These are phyloP conservation scores for Brachionus manjavacas DNA, from an alignment of 1,140 invertebrate species.

Conservation along the genomic window DNA sequence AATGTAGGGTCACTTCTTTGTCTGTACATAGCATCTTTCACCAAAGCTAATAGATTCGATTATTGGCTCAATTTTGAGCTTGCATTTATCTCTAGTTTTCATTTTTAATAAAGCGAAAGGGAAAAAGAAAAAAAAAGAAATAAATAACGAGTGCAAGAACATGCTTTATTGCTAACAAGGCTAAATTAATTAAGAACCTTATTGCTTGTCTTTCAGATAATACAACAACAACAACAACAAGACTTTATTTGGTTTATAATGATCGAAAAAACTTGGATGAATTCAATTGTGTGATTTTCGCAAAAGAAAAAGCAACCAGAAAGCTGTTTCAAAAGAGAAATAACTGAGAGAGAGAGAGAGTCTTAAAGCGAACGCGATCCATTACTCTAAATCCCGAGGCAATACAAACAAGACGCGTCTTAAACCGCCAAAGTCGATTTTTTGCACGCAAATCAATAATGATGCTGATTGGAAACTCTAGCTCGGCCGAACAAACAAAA, in stretches of 20 bases:
- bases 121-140: too few species aligned
- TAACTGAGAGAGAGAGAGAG: background rate
- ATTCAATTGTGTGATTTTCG: background rate
- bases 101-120: background rate
- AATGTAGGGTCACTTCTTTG: background rate
- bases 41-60: background rate
- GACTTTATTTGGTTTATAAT: background rate
- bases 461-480: constrained; percentile 38
- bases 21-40: background rate
- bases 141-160: background rate
- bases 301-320: background rate
- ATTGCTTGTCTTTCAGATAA: constrained; percentile 23
- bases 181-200: background rate
- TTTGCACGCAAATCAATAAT: constrained; percentile 32
- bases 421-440: constrained; percentile 17
- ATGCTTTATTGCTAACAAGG: background rate
- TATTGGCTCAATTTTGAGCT: background rate
- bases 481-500: constrained; percentile 20
- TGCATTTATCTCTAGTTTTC: background rate
- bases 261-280: background rate
- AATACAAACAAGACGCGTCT: constrained; percentile 34
- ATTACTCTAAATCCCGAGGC: background rate
- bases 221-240: background rate
- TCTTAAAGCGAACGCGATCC: constrained; percentile 26
- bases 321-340: too few species aligned